These are phyloP conservation scores for Trialeurodes vaporariorum DNA, from an alignment of 1,140 invertebrate genomes.

Conservation along the genomic window DNA sequence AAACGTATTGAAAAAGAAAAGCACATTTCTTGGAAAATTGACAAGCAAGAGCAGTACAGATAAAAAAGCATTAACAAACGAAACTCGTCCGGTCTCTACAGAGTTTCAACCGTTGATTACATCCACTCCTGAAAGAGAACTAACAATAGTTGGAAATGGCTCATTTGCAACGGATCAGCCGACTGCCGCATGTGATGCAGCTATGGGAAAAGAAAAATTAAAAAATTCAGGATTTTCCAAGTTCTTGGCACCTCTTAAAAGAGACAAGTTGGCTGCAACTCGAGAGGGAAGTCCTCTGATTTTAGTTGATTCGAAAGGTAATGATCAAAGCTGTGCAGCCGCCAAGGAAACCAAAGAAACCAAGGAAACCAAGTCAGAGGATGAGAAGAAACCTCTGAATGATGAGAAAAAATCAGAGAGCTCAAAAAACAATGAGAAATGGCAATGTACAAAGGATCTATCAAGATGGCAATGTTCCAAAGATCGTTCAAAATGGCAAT, in stretches of 20 bases:
- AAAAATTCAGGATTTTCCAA: not conserved
- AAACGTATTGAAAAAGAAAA: too few species aligned
- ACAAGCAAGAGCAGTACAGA: too few species aligned
- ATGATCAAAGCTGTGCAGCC: not conserved
- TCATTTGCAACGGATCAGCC: too few species aligned
- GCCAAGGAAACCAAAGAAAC: not conserved
- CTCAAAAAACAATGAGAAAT: not conserved
- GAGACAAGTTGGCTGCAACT: too few species aligned
- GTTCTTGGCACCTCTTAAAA: not conserved
- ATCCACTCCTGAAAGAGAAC: not conserved
- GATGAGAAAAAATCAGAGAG: not conserved
- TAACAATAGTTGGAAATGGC: too few species aligned
- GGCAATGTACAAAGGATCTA: not conserved
- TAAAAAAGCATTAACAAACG: not conserved
- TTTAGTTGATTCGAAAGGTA: not conserved
- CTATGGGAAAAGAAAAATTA: not conserved
- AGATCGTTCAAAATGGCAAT: not conserved
- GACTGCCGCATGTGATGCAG: not conserved
- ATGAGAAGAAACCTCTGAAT: not conserved
- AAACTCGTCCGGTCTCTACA: not conserved
- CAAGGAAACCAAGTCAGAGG: not conserved
- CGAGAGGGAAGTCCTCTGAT: not conserved
- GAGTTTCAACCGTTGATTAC: not conserved
- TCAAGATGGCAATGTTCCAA: not conserved
- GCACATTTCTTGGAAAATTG: too few species aligned